Evolutionary conservation across 2,113 vertebrate species (phyloP), one percentile per base, ranked within the genome.

Genomic region (Xiphorhynchus elegans): DNA sequence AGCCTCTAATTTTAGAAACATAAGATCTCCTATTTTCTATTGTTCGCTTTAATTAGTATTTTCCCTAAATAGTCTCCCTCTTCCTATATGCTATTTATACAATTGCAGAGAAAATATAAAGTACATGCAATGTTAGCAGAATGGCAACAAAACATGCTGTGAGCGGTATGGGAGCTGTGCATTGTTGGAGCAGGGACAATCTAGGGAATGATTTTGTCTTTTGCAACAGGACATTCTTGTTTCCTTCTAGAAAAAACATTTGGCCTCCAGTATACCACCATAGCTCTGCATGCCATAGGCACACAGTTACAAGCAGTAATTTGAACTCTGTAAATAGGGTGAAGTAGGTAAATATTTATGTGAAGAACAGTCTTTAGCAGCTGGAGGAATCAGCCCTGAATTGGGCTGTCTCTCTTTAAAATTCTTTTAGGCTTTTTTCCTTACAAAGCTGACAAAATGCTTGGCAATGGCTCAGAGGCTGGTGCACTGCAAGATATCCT

Each of bases 31-130:
- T 95, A 81, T 96, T 97, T 92, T 66, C 97, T 94, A 98, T 98
- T 98, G 98, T 98, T 97, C 91, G 24, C 95, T 97, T 98, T 98
- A 98, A 98, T 98, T 97, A 98, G 96, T 98, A 98, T 98, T 98
- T 98, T 97, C 96, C 90, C 93, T 97, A 98, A 98, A 98, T 97
- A 97, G 96, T 95, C 92, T 95, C 95, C 11, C 87, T 97, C 75
- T 96, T 98, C 97, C 97, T 97, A 96, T 94, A 96, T 83, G 84
- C 98, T 98, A 97, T 97, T 98, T 98, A 97, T 98, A 97, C 92
- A 95, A 80, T 84, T 35, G 55, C 35, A 95, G 94, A 97, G 96
- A 96, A 98, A 97, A 97, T 96, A 97, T 47, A 79, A 97, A 96
- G 93, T 95, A 97, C 59, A 69, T 96, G 97, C 95, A 84, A 37